phyloP scores from a whole-genome alignment of 2,797 vertebrate genomes.

The Aotus griseimembra region DNA sequence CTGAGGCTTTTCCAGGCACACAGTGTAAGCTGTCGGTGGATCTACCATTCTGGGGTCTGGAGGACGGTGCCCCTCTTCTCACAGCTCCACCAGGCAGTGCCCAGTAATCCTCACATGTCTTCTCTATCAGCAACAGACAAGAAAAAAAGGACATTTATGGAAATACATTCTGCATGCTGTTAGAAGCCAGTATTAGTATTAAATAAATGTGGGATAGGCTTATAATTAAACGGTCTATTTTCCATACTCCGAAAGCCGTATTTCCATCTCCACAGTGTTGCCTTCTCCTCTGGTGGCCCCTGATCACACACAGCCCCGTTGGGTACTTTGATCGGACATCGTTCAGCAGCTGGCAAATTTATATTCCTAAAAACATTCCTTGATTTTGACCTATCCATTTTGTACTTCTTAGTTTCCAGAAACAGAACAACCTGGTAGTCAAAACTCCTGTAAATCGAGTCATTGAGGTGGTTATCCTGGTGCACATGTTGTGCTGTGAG shows the following conservation, averaged over 20 bases:
- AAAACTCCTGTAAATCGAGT: background rate
- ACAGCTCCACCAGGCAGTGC: too few species aligned
- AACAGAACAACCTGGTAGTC: background rate
- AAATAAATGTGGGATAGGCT: background rate
- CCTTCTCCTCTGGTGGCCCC: background rate
- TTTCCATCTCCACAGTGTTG: background rate
- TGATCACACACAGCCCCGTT: too few species aligned
- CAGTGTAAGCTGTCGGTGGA: too few species aligned
- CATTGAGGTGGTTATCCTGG: background rate
- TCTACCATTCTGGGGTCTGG: too few species aligned
- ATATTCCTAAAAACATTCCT: background rate
- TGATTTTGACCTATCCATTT: background rate
- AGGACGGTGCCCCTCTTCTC: too few species aligned
- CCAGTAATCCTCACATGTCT: background rate
- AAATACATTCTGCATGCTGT: too few species aligned
- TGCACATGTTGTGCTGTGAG: background rate
- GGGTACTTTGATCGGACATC: background rate
- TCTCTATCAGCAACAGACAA: background rate
- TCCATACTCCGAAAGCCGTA: background rate
- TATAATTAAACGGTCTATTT: background rate
- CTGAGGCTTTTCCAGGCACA: too few species aligned
- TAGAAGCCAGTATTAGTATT: background rate
- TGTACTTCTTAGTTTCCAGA: background rate
- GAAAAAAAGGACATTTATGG: background rate
- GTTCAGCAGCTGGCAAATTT: background rate